Conservation (phyloP, 2,113 vertebrate genomes). For the Butorides virescens region DNA sequence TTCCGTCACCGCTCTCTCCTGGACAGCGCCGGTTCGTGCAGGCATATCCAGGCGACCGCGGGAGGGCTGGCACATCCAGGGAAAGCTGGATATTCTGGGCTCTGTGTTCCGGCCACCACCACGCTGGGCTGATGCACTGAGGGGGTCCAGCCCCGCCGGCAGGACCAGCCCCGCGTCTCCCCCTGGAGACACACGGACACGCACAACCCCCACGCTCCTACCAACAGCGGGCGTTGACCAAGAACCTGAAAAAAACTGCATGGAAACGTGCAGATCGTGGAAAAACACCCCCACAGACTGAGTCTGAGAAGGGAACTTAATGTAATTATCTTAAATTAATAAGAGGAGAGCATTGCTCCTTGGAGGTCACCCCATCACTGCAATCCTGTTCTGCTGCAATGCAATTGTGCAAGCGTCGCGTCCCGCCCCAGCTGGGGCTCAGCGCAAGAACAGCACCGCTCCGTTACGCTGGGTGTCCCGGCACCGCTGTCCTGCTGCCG, state of each 20-base stretch:
- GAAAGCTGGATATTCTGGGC: neutral
- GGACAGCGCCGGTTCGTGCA: neutral
- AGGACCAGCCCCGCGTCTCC: neutral
- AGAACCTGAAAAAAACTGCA: neutral
- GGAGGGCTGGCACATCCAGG: neutral
- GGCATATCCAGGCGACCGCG: neutral
- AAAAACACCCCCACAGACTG: neutral
- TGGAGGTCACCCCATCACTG: neutral
- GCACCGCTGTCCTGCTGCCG: neutral
- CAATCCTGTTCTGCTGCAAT: neutral
- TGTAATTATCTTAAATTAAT: constrained; percentile 8
- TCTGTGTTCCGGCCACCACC: no score
- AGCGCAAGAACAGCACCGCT: neutral
- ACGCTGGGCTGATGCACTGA: neutral
- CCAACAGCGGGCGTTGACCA: neutral
- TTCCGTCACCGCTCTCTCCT: neutral
- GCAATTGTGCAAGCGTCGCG: neutral
- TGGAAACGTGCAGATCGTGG: neutral
- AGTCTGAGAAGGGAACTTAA: neutral
- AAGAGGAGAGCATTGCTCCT: neutral
- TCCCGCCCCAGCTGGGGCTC: neutral
- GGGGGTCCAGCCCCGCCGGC: neutral
- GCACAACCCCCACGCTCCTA: neutral
- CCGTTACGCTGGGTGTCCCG: neutral
- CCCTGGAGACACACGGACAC: accelerated